Conservation (phyloP, 2,113 vertebrate species). For the Chaetura pelagica region DNA sequence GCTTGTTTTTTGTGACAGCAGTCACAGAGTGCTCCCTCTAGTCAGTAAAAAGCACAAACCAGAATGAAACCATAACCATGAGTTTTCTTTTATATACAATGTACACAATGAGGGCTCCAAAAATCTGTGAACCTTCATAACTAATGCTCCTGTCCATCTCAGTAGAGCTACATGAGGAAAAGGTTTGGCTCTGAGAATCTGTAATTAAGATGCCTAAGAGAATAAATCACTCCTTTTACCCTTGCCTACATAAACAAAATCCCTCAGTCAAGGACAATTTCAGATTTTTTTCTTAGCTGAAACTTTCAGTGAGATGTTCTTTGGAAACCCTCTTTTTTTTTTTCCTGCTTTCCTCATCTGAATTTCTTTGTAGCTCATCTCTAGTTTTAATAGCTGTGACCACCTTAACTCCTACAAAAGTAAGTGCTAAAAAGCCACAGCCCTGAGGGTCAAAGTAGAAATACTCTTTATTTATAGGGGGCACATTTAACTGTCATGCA, state of each 20-base stretch:
- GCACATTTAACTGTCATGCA: conserved; percentile 55
- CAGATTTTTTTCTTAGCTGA: background rate
- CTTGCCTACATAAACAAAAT: background rate
- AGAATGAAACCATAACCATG: background rate
- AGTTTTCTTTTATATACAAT: rapidly evolving
- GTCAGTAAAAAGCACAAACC: background rate
- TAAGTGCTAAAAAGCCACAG: conserved; percentile 31
- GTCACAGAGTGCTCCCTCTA: background rate
- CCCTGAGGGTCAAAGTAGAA: conserved; percentile 50
- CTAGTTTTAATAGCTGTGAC: background rate
- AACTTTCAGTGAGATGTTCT: background rate
- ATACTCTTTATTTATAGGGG: conserved; percentile 42
- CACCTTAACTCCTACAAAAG: conserved; percentile 45
- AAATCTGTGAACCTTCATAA: background rate
- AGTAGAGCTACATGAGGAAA: background rate
- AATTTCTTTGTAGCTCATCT: background rate
- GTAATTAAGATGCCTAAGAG: background rate
- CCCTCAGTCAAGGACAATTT: background rate
- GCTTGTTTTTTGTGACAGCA: background rate
- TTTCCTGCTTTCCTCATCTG: background rate
- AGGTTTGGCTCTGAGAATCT: background rate
- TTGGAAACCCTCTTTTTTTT: background rate
- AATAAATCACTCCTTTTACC: background rate
- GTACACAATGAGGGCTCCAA: background rate
- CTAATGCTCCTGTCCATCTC: background rate